Evolutionary conservation across 2,888 invertebrate species (phyloP), one percentile per base, ranked within the genome.

Genomic region (Volucella inanis): DNA sequence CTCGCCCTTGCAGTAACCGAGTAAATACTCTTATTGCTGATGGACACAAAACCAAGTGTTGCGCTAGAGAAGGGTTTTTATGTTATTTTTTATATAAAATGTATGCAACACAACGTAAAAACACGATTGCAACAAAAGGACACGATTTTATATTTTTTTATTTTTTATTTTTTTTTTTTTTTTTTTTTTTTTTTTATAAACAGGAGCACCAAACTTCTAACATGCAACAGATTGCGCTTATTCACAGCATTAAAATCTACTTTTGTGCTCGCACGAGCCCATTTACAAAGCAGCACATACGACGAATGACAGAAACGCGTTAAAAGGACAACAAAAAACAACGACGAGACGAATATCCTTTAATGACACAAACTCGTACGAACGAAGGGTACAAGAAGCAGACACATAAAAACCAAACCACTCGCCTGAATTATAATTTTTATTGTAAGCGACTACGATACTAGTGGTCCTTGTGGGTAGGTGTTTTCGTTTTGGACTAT

Each of bases 161-260:
- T 31, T 31, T 31, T 31, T 31, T 31, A 22, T n/a, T n/a, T 38
- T 22, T 71, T 50, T 38, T 22, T 11, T 18, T 65, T 64, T 18
- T 38, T 3, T 31, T 3, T 22, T 31, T 31, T 6, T 31, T 31
- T 31, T 31, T 31, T 31, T 31, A 31, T 31, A 6, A 31, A 61
- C 31, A 14, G 3, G 50, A 14, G 59, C 31, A 52, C 45, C 70
- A 4, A 31, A 31, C 31, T 31, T 31, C 76, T 41, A 71, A 55
- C 50, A 71, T 84, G 84, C 84, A 84, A 84, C 84, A 84, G 84
- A 84, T 84, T 80, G 61, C 45, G 61, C 65, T 71, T 74, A 78
- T 78, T 84, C 84, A 80, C 80, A 76, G 62, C 50, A 57, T 65
- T 54, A 70, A 68, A 74, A 62, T 74, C 68, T 39, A 68, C 78